Evolutionary conservation across 2,113 vertebrate species (phyloP).

Genomic region (Acrocephalus kingi): DNA sequence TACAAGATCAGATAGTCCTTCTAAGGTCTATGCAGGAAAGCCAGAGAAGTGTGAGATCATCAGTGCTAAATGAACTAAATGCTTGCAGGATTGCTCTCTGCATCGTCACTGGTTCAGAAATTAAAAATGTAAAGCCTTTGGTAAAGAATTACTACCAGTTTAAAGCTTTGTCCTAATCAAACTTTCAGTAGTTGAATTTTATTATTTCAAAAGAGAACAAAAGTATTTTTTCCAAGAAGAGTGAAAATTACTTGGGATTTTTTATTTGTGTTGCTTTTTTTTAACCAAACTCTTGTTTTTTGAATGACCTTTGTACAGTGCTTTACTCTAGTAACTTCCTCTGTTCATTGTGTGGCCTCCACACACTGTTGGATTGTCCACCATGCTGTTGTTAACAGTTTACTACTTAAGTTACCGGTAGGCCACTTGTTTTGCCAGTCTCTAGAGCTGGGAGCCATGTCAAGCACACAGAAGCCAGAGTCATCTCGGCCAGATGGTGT

Average conservation of each 20-base stretch:
- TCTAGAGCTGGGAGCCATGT: conserved; percentile 77
- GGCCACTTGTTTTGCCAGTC: conserved; percentile 82
- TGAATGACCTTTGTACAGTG: not conserved
- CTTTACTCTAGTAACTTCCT: conserved; percentile 1
- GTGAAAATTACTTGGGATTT: not conserved
- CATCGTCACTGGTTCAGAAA: not conserved
- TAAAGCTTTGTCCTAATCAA: not conserved
- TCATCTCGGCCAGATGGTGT: conserved; percentile 82
- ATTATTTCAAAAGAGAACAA: not conserved
- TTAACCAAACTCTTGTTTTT: not conserved
- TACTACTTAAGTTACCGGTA: conserved; percentile 72
- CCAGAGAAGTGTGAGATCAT: not conserved
- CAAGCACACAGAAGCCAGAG: conserved; percentile 81
- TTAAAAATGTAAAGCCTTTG: not conserved
- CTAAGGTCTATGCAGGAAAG: not conserved
- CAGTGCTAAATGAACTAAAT: not conserved
- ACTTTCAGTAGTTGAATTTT: not conserved
- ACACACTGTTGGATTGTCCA: conserved; percentile 58
- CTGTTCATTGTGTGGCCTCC: conserved; percentile 46
- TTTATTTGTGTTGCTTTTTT: not conserved
- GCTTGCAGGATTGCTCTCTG: not conserved
- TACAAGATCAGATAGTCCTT: not conserved
- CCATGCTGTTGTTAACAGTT: conserved; percentile 71
- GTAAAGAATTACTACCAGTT: not conserved
- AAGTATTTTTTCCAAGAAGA: conserved; percentile 21